A percentile compares a stretch with the other conserved stretches of the same genome.
Evolutionary conservation across 2,113 vertebrate genomes (phyloP).

Genomic region (Mesoclemmys tuberculata): DNA sequence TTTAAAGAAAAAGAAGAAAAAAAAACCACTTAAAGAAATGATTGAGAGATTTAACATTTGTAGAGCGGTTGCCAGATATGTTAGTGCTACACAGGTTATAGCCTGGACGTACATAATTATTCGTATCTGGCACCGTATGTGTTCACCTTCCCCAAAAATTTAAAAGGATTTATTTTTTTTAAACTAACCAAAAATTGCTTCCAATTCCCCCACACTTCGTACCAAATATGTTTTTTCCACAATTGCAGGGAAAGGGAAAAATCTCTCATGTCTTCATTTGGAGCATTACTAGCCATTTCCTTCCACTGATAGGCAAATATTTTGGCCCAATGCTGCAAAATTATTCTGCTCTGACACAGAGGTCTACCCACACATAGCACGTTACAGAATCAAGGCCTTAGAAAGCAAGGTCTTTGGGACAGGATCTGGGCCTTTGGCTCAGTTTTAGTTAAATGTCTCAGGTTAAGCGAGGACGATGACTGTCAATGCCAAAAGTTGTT

Average conservation of each 20-base stretch:
- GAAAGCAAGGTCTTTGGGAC: not conserved
- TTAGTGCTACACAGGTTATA: not conserved
- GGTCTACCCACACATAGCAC: not conserved
- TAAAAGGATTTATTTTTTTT: not conserved
- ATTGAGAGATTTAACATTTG: not conserved
- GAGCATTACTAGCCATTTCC: not conserved
- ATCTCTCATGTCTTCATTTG: not conserved
- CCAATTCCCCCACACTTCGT: not conserved
- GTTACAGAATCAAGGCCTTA: not conserved
- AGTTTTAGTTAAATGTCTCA: not conserved
- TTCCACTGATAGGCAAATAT: not conserved
- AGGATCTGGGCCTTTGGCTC: not conserved
- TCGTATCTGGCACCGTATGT: not conserved
- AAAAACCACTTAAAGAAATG: not conserved
- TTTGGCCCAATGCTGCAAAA: not conserved
- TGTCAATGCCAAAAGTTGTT: not conserved
- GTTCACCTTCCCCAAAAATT: not conserved
- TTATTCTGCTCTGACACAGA: not conserved
- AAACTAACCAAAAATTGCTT: not conserved
- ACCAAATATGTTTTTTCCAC: not conserved
- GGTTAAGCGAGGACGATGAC: not conserved
- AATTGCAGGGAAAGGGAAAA: not conserved
- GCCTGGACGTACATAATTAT: not conserved
- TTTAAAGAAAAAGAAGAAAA: no score
- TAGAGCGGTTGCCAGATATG: not conserved